Base-by-base conservation (phyloP, 1,140 invertebrate genomes). In the Drosophila busckii region DNA sequence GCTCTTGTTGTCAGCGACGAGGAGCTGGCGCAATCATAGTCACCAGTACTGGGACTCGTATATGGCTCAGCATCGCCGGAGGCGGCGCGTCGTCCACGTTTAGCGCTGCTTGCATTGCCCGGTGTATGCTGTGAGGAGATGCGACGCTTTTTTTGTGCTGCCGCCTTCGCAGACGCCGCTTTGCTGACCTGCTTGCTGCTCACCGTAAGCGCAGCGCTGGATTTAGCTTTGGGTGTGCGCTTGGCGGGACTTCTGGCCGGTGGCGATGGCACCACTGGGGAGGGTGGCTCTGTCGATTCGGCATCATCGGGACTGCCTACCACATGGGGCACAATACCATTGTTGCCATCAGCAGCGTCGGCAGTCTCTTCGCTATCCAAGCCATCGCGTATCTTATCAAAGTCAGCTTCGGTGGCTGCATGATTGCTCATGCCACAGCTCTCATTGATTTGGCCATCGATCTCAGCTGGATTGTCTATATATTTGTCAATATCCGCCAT, bases 401-500 rank as follows among this genome's bases (percentile, higher is more conserved):
- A 93, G 38, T 93, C 89, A n/a, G 91, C 90, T 59, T 93, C 84
- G 10, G 80, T 85, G 19, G n/a, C n/a, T n/a, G 82, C 64, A 37
- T 84, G 76, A 55, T 84, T 84, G 2, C 52, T 50, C 25, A 71
- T 65, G n/a, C 68, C 75, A 9, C 70, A 76, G 13, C 64, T 82
- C 41, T 66, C 67, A 40, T 63, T 69, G 8, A 83, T 88, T 88
- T 88, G 87, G 91, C 55, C 71, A 70, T 86, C 80, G 13, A 86
- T 70, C 25, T 86, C 93, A 87, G 92, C 89, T 60, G 92, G 91
- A 86, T 93, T 89, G n/a, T 89, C 88, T 56, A 96, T 93, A 70
- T 92, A 95, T 22, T 95, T 92, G 83, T 97, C 96, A 78, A 97
- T 97, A 59, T 95, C 93, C 63, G 91, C 90, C 56, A 96, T 90